These are phyloP conservation scores for Phrynocephalus versicolor DNA, from an alignment of 2,113 vertebrate species.

Conservation along the genomic window DNA sequence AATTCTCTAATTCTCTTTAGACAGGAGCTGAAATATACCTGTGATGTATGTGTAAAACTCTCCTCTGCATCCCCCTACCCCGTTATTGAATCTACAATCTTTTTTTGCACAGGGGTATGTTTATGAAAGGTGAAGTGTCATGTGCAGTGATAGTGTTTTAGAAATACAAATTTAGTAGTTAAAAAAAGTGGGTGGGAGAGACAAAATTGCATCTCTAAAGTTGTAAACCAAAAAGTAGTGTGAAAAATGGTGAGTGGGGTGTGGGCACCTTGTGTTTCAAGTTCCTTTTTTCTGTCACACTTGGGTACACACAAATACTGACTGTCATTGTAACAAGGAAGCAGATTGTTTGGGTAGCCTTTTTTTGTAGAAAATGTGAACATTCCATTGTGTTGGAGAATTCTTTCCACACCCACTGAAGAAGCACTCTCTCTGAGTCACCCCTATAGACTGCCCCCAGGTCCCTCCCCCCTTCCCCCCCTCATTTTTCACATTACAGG, in stretches of 20 bases:
- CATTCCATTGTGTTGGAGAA: background rate
- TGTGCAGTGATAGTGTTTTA: background rate
- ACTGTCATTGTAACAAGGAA: background rate
- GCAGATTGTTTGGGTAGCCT: background rate
- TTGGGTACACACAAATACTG: no score
- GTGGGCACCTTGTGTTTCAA: background rate
- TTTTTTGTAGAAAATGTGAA: conserved; percentile 1
- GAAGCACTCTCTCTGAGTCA: no score
- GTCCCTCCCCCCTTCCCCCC: accelerated
- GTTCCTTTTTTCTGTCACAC: background rate
- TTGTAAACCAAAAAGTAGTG: background rate
- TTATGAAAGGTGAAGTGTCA: background rate
- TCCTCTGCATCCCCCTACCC: no score
- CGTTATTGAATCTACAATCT: background rate
- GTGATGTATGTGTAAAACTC: background rate
- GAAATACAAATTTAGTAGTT: background rate
- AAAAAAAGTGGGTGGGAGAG: background rate
- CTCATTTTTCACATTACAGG: background rate
- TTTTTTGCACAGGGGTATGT: background rate
- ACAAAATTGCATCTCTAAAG: background rate
- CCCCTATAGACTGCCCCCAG: background rate
- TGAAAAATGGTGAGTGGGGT: background rate
- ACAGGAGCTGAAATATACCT: background rate
- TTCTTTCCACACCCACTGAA: background rate
- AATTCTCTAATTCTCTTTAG: background rate